Percentiles rank a stretch among this genome's conserved stretches.
These are phyloP conservation scores for Zapornia atra DNA, from an alignment of 2,113 vertebrate species.

Conservation along the genomic window DNA sequence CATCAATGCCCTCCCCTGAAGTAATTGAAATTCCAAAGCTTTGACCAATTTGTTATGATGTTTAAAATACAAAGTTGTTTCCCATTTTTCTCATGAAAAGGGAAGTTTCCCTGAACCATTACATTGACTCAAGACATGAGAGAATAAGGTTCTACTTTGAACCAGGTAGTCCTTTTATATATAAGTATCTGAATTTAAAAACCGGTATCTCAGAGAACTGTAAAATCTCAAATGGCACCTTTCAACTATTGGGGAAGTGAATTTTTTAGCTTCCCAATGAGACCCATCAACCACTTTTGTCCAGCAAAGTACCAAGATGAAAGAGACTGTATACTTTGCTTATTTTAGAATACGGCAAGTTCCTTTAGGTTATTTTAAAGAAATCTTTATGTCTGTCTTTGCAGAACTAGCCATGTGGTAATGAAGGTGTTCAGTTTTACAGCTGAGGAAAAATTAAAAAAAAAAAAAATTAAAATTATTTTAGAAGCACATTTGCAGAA, in stretches of 20 bases:
- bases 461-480: not conserved
- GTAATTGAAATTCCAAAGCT: not conserved
- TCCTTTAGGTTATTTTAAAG: not conserved
- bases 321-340: not conserved
- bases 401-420: not conserved
- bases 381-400: not conserved
- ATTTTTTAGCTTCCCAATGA: not conserved
- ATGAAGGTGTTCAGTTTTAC: not conserved
- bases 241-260: not conserved
- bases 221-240: not conserved
- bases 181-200: not conserved
- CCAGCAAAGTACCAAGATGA: not conserved
- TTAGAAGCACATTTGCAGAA: not conserved
- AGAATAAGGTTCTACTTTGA: not conserved
- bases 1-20: not conserved
- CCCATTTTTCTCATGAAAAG: not conserved
- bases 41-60: not conserved
- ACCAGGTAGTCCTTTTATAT: not conserved
- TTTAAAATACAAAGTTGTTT: not conserved
- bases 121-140: not conserved
- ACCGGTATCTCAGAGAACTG: not conserved
- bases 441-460: not conserved
- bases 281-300: not conserved
- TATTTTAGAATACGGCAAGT: not conserved
- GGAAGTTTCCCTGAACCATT: not conserved